A percentile compares a stretch with the other conserved stretches of the same genome.
These are phyloP conservation scores for Suncus etruscus DNA, from an alignment of 2,113 vertebrate species.

Conservation along the genomic window DNA sequence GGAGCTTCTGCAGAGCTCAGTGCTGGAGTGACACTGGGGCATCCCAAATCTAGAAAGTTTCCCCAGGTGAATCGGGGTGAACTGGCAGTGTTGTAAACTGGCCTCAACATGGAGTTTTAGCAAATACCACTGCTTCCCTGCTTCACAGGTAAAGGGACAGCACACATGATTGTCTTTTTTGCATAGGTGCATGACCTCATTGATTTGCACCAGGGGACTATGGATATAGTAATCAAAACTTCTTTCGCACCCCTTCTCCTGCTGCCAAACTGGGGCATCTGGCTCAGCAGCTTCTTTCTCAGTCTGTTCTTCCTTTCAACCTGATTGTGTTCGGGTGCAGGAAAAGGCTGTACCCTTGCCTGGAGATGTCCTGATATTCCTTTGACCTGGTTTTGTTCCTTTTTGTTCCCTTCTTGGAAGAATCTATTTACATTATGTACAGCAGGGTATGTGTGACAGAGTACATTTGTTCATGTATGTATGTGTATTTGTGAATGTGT, in stretches of 20 bases:
- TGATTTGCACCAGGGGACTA: constrained; percentile 18
- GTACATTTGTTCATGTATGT: too few relatives aligned
- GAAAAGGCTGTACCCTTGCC: constrained; percentile 17
- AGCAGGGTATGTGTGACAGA: too few relatives aligned
- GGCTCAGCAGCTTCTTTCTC: background rate
- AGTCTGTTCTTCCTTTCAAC: background rate
- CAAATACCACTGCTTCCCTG: background rate
- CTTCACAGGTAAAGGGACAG: constrained; percentile 43
- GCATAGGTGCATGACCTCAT: constrained; percentile 61
- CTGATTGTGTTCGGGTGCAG: background rate
- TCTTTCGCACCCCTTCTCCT: background rate
- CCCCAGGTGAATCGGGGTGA: background rate
- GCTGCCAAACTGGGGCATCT: constrained; percentile 56
- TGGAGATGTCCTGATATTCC: background rate
- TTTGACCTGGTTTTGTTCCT: constrained; percentile 67
- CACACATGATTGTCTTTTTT: constrained; percentile 38
- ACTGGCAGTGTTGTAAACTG: background rate
- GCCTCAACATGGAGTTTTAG: background rate
- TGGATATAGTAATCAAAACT: constrained; percentile 35
- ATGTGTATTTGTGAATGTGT: too few relatives aligned
- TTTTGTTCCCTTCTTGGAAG: constrained; percentile 47
- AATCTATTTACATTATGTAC: constrained; percentile 20
- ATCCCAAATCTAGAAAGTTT: background rate
- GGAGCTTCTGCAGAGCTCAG: background rate
- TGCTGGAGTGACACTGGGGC: background rate